Evolutionary conservation across 2,113 vertebrate species (phyloP).

Genomic region (Mormyrus lacerda): DNA sequence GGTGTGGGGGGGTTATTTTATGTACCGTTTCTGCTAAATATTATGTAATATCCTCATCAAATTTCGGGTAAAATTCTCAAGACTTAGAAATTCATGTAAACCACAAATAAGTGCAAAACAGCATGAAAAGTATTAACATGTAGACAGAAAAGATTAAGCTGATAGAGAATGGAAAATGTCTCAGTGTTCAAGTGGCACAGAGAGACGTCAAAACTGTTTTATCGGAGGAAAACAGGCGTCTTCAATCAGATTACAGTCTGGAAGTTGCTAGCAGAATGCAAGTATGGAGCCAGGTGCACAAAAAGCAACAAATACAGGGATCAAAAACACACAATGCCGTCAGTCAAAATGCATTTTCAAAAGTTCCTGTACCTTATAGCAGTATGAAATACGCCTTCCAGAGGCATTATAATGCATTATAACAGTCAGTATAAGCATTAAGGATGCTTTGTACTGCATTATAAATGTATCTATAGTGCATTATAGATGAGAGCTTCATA

Average conservation of each 20-base stretch:
- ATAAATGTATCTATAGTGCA: no score
- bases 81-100: not conserved
- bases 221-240: not conserved
- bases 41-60: not conserved
- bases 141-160: not conserved
- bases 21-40: not conserved
- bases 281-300: slow-evolving; percentile 7
- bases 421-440: no score
- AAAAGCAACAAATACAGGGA: not conserved
- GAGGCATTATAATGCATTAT: not conserved
- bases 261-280: not conserved
- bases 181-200: slow-evolving; percentile 7
- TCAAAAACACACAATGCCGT: not conserved
- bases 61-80: not conserved
- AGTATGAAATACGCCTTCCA: not conserved
- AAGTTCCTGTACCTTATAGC: not conserved
- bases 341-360: not conserved
- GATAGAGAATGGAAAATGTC: slow-evolving; percentile 23
- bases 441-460: no score
- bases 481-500: no score
- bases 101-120: not conserved
- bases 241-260: not conserved
- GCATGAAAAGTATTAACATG: not conserved
- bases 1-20: not conserved
- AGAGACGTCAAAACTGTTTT: not conserved